Evolutionary conservation across 2,888 invertebrate genomes (phyloP), one percentile per base, ranked within the genome.

Genomic region (Amphipyra tragopoginis): DNA sequence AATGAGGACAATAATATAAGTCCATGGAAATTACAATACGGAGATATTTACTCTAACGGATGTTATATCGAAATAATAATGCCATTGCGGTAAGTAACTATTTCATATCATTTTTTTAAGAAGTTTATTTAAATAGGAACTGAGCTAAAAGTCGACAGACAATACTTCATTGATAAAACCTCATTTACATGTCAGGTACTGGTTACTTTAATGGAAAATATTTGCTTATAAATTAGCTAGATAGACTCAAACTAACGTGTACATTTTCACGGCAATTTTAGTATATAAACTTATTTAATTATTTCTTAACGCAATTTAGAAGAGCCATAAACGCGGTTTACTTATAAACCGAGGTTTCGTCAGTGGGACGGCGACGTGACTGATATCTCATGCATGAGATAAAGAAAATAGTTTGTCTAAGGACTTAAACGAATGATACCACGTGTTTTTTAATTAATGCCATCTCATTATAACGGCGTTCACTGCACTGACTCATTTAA

Each of bases 311-410:
- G 65, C 65, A 65, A 74, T 83, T 83, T 79, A 79, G 64, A 69
- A 53, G 75, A 72, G 79, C 61, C 80, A 85, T 85, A 84, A 85
- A 82, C 77, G 75, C 69, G 56, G 64, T 73, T 73, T 81, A 76
- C 77, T 65, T 73, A 77, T 71, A 74, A 81, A 77, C 75, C 69
- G 79, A 77, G 72, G 80, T 80, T 83, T 79, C 79, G 74, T 72
- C 77, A 80, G 80, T 82, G 56, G 70, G 49, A 61, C 72, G 76
- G 14, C 75, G 86, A 89, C 89, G 89, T 89, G 89, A 88, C 89
- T 80, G 83, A 83, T 81, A 82, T 79, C 78, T 76, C 70, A 77
- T 66, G 67, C 70, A 77, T 66, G 67, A 62, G 79, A 85, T 86
- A 85, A 82, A 79, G 67, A 55, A 54, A 75, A 69, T 55, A 65